Percentiles rank a stretch among this genome's conserved stretches.
These are phyloP conservation scores for Arctia plantaginis DNA, from an alignment of 2,888 invertebrate genomes.

Conservation along the genomic window DNA sequence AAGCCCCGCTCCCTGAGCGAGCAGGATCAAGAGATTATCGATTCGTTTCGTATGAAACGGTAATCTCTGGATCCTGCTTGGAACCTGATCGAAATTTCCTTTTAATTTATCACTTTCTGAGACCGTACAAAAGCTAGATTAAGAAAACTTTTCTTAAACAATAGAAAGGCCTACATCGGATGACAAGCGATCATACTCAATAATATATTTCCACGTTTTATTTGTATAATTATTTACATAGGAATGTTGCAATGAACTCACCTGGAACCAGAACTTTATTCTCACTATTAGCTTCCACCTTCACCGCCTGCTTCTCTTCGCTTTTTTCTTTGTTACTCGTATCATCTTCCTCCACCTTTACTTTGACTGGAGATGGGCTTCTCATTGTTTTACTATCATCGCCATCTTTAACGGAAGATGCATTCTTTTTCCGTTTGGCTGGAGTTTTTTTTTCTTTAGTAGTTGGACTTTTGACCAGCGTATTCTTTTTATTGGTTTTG, in stretches of 20 bases:
- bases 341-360: slow-evolving; percentile 26
- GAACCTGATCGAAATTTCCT: no score
- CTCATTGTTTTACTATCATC: slow-evolving; percentile 7
- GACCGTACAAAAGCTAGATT: no score
- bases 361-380: slow-evolving; percentile 24
- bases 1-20: not conserved
- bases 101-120: not conserved
- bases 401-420: not conserved
- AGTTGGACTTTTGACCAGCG: slow-evolving; percentile 9
- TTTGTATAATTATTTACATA: no score
- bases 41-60: no score
- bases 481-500: slow-evolving; percentile 60
- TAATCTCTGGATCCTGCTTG: no score
- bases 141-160: no score
- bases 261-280: slow-evolving; percentile 56
- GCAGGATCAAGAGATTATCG: no score
- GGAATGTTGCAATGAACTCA: slow-evolving; percentile 35
- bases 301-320: slow-evolving; percentile 22
- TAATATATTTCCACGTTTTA: not conserved
- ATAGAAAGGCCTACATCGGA: no score
- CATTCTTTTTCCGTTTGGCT: slow-evolving; percentile 5
- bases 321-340: slow-evolving; percentile 11
- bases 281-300: slow-evolving; percentile 36
- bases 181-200: no score
- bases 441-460: slow-evolving; percentile 15